Evolutionary conservation across 1,140 invertebrate species (phyloP).

Genomic region (Drosophila pseudoobscura): DNA sequence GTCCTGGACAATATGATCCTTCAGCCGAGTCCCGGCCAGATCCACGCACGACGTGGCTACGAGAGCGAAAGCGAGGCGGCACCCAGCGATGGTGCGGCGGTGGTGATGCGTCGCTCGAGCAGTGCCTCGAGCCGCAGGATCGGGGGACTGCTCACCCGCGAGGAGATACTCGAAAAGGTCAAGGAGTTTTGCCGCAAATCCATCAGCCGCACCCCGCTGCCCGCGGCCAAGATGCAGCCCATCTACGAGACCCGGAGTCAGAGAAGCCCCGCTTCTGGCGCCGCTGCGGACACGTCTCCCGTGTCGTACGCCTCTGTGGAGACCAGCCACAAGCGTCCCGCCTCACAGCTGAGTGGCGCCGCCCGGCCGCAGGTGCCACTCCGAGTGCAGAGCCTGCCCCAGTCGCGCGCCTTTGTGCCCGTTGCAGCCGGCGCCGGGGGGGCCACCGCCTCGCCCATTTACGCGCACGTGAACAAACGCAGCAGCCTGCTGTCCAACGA

Average conservation of each 20-base stretch:
- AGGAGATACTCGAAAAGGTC: constrained; percentile 81
- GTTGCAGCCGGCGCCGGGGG: not conserved
- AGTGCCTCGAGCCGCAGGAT: constrained; percentile 47
- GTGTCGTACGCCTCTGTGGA: constrained; percentile 80
- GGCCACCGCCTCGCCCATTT: constrained; percentile 57
- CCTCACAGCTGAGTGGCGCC: constrained; percentile 34
- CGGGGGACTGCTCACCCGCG: constrained; percentile 69
- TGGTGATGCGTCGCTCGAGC: constrained; percentile 59
- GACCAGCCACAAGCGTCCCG: constrained; percentile 37
- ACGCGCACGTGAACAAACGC: constrained; percentile 77
- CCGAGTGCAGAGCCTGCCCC: constrained; percentile 74
- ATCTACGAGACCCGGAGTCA: constrained; percentile 50
- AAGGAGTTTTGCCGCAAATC: constrained; percentile 82
- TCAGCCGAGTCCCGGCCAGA: constrained; percentile 7
- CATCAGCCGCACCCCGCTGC: constrained; percentile 58
- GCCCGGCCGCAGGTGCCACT: constrained; percentile 67
- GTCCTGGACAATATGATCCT: constrained; percentile 66
- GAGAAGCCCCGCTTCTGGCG: not conserved
- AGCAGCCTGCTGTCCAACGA: constrained; percentile 71
- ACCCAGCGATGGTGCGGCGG: constrained; percentile 12
- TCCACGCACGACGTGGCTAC: constrained; percentile 36
- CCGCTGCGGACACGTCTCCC: constrained; percentile 66
- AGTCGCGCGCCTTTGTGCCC: constrained; percentile 2
- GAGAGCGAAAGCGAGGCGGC: constrained; percentile 60
- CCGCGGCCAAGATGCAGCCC: constrained; percentile 43